Conservation (phyloP, 2,113 vertebrate species). For the Etheostoma spectabile region DNA sequence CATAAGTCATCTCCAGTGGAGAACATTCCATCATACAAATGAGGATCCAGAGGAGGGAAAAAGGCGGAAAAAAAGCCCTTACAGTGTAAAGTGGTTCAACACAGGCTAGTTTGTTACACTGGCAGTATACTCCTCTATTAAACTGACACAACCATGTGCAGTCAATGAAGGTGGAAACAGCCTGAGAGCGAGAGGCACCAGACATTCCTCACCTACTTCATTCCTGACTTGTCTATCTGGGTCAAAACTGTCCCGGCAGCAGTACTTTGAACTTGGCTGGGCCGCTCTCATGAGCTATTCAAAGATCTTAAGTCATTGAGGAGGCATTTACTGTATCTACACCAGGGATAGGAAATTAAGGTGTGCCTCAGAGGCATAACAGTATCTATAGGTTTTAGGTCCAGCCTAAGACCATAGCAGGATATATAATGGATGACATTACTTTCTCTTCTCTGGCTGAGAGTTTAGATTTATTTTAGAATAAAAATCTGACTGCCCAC, state of each 20-base stretch:
- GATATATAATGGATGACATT: not conserved
- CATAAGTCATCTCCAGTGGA: not conserved
- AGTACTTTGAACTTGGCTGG: slow-evolving; percentile 38
- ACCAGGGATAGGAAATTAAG: slow-evolving; percentile 1
- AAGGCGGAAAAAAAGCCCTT: not conserved
- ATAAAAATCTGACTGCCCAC: not conserved
- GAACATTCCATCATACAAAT: slow-evolving; percentile 8
- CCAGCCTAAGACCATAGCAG: slow-evolving; percentile 4
- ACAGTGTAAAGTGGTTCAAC: not conserved
- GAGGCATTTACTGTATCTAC: slow-evolving; percentile 23
- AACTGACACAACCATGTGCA: slow-evolving; percentile 18
- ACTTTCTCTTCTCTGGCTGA: not conserved
- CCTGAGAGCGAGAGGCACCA: slow-evolving; percentile 35
- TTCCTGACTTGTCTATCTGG: slow-evolving; percentile 31
- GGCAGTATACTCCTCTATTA: not conserved
- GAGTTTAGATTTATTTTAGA: not conserved
- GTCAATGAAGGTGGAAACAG: slow-evolving; percentile 34
- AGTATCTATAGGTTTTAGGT: not conserved
- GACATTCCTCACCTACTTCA: slow-evolving; percentile 36
- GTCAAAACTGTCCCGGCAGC: slow-evolving; percentile 36
- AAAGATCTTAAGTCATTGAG: slow-evolving; percentile 24
- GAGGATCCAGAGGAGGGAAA: not conserved
- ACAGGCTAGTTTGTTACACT: slow-evolving; percentile 3
- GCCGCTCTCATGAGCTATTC: slow-evolving; percentile 25
- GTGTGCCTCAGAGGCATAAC: not conserved